Evolutionary conservation across 1,140 invertebrate genomes (phyloP).

Genomic region (Zaprionus lachaisei): DNA sequence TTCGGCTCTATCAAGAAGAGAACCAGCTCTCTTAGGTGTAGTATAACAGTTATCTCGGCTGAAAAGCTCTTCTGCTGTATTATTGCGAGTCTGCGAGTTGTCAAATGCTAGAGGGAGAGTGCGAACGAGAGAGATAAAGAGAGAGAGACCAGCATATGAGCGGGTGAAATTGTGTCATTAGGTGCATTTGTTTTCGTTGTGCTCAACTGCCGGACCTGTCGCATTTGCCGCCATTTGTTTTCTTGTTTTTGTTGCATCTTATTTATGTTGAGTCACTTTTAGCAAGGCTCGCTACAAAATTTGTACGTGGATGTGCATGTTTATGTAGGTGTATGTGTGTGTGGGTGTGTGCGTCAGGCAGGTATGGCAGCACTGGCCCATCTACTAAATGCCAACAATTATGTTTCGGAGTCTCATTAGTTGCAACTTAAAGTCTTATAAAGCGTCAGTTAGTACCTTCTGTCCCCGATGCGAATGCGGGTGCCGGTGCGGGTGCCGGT

Average conservation of each 20-base stretch:
- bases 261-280: conserved; percentile 71
- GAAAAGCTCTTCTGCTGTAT: conserved; percentile 25
- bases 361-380: conserved; percentile 45
- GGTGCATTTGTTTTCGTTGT: conserved; percentile 81
- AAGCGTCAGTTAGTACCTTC: conserved; percentile 45
- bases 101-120: background rate
- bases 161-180: conserved; percentile 79
- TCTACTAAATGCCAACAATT: conserved; percentile 80
- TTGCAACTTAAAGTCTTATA: conserved; percentile 77
- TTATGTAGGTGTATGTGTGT: conserved; percentile 14
- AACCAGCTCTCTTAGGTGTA: conserved; percentile 45
- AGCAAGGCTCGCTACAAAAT: conserved; percentile 11
- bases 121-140: conserved; percentile 5
- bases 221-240: conserved; percentile 51
- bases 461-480: background rate
- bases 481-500: background rate
- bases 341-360: conserved; percentile 13
- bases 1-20: conserved; percentile 18
- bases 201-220: conserved; percentile 48
- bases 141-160: conserved; percentile 6
- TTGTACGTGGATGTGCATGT: conserved; percentile 20
- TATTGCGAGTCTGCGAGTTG: conserved; percentile 6
- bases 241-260: conserved; percentile 64
- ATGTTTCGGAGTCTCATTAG: conserved; percentile 82
- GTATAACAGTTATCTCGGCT: conserved; percentile 69